phyloP scores from a whole-genome alignment of 2,797 vertebrate genomes.

The Cyprinodon diabolis region DNA sequence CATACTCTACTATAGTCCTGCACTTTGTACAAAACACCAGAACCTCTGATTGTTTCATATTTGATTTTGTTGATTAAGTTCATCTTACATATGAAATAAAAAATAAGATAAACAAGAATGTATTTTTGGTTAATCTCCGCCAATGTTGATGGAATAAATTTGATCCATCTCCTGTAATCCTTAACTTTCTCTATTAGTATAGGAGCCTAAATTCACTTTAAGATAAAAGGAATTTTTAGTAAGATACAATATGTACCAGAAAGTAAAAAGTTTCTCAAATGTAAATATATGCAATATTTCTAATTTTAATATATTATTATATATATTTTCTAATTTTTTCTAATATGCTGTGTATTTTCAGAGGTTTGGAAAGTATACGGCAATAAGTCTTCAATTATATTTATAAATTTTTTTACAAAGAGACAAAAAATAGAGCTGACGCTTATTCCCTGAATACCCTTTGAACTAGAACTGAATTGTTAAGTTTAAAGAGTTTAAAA shows the following conservation, averaged over 20 bases:
- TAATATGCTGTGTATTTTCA: neutral
- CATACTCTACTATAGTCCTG: too few species aligned
- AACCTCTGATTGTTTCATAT: neutral
- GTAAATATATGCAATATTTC: too few species aligned
- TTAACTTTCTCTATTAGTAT: neutral
- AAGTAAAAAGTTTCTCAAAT: too few species aligned
- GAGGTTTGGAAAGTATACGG: neutral
- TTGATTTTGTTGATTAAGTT: neutral
- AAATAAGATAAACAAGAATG: neutral
- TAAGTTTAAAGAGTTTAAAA: neutral
- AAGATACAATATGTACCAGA: too few species aligned
- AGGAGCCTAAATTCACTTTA: too few species aligned
- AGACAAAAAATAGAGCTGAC: neutral
- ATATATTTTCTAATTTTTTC: too few species aligned
- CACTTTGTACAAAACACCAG: neutral
- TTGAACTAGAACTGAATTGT: neutral
- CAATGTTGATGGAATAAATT: too few species aligned
- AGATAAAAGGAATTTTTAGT: too few species aligned
- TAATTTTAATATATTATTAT: too few species aligned
- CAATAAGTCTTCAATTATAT: neutral
- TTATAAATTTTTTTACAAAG: neutral
- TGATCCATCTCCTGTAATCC: neutral
- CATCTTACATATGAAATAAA: neutral
- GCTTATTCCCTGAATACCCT: neutral
- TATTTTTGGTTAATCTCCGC: neutral